Conservation (phyloP, 2,797 vertebrate genomes). For the Cirrhinus molitorella region DNA sequence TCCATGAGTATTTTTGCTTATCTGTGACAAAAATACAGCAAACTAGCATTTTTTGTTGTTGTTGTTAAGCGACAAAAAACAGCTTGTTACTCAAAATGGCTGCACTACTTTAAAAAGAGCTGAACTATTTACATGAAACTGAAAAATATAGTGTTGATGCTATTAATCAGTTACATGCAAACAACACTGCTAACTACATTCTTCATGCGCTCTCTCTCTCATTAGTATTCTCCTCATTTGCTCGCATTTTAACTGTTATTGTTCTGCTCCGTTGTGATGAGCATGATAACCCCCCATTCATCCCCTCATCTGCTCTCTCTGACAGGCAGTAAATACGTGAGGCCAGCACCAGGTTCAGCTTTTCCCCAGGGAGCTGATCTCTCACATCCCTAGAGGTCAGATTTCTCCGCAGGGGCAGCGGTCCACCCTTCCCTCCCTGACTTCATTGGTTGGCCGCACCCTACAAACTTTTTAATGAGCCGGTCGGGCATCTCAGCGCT, state of each 20-base stretch:
- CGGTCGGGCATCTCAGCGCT: conserved; percentile 69
- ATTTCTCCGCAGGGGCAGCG: conserved; percentile 52
- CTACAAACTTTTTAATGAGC: conserved; percentile 80
- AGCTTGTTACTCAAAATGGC: background rate
- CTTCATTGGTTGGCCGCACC: conserved; percentile 53
- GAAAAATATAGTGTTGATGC: background rate
- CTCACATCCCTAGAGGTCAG: conserved; percentile 62
- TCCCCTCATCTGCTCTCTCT: conserved; percentile 61
- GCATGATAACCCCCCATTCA: conserved; percentile 48
- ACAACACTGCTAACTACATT: conserved; percentile 2
- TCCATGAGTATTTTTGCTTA: background rate
- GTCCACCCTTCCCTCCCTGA: conserved; percentile 58
- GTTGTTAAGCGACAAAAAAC: background rate
- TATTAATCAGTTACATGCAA: background rate
- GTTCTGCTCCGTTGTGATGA: conserved; percentile 14
- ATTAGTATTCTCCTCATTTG: conserved; percentile 43
- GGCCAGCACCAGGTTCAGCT: conserved; percentile 70
- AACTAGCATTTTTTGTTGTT: background rate
- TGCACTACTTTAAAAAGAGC: background rate
- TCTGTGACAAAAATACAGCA: background rate
- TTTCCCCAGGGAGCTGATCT: conserved; percentile 67
- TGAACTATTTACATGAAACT: background rate
- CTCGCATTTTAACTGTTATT: background rate
- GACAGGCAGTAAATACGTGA: conserved; percentile 71
- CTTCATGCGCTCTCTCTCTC: conserved; percentile 19